phyloP scores from a whole-genome alignment of 2,113 vertebrate species.

The Neogale vison region DNA sequence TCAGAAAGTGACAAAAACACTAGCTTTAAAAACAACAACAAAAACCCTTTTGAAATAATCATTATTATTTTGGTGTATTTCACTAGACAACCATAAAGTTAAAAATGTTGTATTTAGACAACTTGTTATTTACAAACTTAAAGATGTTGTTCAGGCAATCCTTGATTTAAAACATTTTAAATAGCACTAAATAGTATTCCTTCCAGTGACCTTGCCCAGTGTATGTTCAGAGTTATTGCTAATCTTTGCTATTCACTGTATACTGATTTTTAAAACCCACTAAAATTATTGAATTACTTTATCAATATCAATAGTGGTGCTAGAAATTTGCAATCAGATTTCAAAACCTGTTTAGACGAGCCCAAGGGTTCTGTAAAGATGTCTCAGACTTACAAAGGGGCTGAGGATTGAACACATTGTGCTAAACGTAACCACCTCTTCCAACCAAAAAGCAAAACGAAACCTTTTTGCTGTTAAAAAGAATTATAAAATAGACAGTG shows the following conservation, averaged over 20 bases:
- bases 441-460: neutral
- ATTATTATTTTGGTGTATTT: slow-evolving; percentile 5
- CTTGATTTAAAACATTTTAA: slow-evolving; percentile 49
- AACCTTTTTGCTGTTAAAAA: neutral
- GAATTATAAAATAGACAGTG: slow-evolving; percentile 5
- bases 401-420: neutral
- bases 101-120: neutral
- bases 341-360: neutral
- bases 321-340: neutral
- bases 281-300: slow-evolving; percentile 13
- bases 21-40: neutral
- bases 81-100: neutral
- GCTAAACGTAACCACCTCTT: neutral
- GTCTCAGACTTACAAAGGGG: neutral
- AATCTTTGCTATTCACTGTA: neutral
- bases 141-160: neutral
- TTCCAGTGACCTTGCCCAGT: neutral
- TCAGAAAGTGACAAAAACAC: neutral
- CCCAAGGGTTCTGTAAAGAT: neutral
- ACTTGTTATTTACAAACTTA: neutral
- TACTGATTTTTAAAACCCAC: slow-evolving; percentile 33
- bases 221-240: neutral
- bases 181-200: neutral
- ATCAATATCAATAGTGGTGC: neutral
- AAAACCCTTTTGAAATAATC: neutral